Base-by-base conservation (phyloP, 2,797 vertebrate species). In the Xiphophorus birchmanni region DNA sequence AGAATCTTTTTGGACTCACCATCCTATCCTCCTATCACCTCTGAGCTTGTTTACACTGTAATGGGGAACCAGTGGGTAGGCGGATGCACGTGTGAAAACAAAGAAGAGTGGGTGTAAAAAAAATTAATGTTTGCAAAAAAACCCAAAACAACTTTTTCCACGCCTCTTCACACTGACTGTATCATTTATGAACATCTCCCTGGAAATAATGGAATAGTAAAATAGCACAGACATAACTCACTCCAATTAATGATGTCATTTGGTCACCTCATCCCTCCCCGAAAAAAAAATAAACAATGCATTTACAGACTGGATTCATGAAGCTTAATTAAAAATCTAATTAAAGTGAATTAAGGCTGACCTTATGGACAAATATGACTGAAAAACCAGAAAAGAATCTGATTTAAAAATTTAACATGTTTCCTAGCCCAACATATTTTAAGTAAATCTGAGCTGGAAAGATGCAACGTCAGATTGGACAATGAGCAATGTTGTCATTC, bases 151-250 rank as follows among this genome's bases (percentile, higher is more conserved):
- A 84, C 29, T 50, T 76, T 42, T 86, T 92, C 91, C 89, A 80
- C 88, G 91, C 87, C 82, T 87, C 45, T 85, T 89, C 77, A 87
- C 84, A 78, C 79, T 80, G 63, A 63, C 50, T 88, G 72, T 79
- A 89, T 60, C 56, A 88, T 85, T 87, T 76, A 88, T 69, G 29
- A 84, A 54, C 72, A 63, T 81, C 42, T 79, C 40, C 80, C 18
- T 3, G 73, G 47, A 80, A 77, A 84, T 17, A 79, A 79, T 74
- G 23, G 26, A 48, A 77, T 7, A 5, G 60, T 47, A 58, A 84
- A 76, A 0, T 0, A 71, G 9, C n/a, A n/a, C 42, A 78, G 44
- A 13, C 35, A 26, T 72, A 32, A 18, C 56, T 32, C 45, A 65
- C 15, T 65, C 69, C 3, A 78, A 74, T 80, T 69, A 75, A 65